Conservation (phyloP, 2,113 vertebrate genomes). For the Xiphorhynchus elegans region DNA sequence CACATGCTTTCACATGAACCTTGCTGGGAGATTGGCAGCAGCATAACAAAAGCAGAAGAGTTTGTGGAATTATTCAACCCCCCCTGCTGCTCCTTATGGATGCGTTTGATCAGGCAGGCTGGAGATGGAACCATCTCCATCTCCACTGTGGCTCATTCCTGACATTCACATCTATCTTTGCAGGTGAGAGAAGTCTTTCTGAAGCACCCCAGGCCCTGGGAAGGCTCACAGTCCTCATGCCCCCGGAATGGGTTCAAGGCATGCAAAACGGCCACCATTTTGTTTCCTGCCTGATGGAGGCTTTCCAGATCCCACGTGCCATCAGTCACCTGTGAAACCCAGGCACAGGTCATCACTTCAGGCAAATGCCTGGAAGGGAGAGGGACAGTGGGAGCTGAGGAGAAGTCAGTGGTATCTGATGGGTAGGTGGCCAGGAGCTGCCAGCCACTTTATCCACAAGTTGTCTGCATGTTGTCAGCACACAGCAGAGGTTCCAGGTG, state of each 20-base stretch:
- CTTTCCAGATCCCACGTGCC: neutral
- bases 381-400: neutral
- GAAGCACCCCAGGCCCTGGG: neutral
- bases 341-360: neutral
- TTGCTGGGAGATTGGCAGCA: neutral
- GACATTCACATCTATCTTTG: neutral
- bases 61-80: neutral
- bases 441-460: neutral
- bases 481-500: neutral
- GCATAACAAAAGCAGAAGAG: neutral
- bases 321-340: fast-evolving
- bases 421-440: neutral
- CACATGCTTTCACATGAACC: neutral
- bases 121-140: neutral
- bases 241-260: neutral
- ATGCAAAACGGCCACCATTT: neutral
- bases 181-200: neutral
- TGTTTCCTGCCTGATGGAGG: neutral
- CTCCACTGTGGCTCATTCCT: neutral
- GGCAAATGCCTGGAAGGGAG: neutral
- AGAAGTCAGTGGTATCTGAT: neutral
- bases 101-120: neutral
- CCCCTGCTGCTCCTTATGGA: neutral
- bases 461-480: neutral
- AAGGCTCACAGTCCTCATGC: neutral